phyloP scores from a whole-genome alignment of 2,888 invertebrate species.

The Drosophila parthenogenetica region DNA sequence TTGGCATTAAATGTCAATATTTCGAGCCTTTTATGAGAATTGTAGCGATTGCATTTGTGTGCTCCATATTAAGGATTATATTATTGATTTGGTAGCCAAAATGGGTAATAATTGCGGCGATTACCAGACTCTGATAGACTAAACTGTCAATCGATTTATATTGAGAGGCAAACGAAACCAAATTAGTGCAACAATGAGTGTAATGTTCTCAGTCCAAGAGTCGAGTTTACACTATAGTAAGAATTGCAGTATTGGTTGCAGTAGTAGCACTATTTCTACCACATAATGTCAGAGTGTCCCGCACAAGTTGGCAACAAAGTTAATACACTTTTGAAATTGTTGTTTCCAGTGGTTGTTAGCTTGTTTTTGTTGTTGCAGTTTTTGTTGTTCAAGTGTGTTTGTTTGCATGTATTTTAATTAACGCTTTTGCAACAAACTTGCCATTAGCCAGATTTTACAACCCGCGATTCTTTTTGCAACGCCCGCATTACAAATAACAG shows the following conservation, averaged over 20 bases:
- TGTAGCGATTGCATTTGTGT: slow-evolving; percentile 72
- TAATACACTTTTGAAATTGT: slow-evolving; percentile 54
- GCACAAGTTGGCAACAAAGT: slow-evolving; percentile 67
- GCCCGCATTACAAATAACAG: slow-evolving; percentile 78
- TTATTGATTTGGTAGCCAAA: slow-evolving; percentile 73
- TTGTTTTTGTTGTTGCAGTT: slow-evolving; percentile 36
- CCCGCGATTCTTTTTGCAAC: slow-evolving; percentile 77
- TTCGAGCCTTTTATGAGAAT: slow-evolving; percentile 72
- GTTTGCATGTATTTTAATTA: slow-evolving; percentile 67
- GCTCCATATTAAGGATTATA: slow-evolving; percentile 75
- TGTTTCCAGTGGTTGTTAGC: slow-evolving; percentile 20
- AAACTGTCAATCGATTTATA: slow-evolving; percentile 65
- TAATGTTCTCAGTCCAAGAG: slow-evolving; percentile 21
- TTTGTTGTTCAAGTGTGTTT: slow-evolving; percentile 18
- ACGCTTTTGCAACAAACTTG: slow-evolving; percentile 78
- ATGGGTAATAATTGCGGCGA: slow-evolving; percentile 71
- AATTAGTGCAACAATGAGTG: slow-evolving; percentile 74
- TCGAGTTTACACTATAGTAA: background rate
- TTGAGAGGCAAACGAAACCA: slow-evolving; percentile 44
- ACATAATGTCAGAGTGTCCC: slow-evolving; percentile 46
- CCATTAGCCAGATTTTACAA: slow-evolving; percentile 80
- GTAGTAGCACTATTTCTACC: slow-evolving; percentile 10
- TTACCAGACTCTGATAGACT: slow-evolving; percentile 69
- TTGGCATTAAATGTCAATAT: slow-evolving; percentile 73
- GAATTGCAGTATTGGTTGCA: background rate